Conservation (phyloP, 2,888 invertebrate genomes). For the Tubiluchus corallicola region DNA sequence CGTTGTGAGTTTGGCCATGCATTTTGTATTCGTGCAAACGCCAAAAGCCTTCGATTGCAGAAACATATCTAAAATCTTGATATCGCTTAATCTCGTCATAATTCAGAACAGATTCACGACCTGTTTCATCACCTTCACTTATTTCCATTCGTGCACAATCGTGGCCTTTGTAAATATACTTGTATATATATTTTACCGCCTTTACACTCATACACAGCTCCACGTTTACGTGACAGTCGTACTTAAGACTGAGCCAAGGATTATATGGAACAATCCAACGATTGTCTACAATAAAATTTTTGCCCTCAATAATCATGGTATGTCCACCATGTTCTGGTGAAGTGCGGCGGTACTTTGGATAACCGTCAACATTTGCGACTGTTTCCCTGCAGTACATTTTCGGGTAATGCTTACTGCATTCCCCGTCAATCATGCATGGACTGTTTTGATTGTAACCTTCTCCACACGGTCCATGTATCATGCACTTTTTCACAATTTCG, state of each 20-base stretch:
- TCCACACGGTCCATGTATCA: conserved; percentile 20
- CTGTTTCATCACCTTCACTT: background rate
- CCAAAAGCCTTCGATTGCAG: conserved; percentile 21
- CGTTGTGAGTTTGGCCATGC: conserved; percentile 20
- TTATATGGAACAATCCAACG: conserved; percentile 26
- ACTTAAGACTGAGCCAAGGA: conserved; percentile 20
- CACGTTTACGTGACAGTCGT: conserved; percentile 27
- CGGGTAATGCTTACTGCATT: conserved; percentile 17
- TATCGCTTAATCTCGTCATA: conserved; percentile 21
- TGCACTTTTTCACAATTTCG: conserved; percentile 12
- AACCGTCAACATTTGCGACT: background rate
- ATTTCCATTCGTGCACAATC: conserved; percentile 14
- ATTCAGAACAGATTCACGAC: no score
- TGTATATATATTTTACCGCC: conserved; percentile 20
- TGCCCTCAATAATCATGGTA: background rate
- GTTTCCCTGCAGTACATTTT: conserved; percentile 13
- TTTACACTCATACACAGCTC: conserved; percentile 19
- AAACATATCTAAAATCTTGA: conserved; percentile 20
- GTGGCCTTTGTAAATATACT: conserved; percentile 20
- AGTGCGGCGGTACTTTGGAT: background rate
- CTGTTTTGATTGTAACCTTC: conserved; percentile 7
- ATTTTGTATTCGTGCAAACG: conserved; percentile 18
- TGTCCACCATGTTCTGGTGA: no score
- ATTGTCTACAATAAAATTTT: conserved; percentile 18
- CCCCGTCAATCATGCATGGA: conserved; percentile 15